Percentiles rank a stretch among this genome's conserved stretches.
Evolutionary conservation across 1,140 invertebrate genomes (phyloP).

Genomic region (Nixonia krombeini): DNA sequence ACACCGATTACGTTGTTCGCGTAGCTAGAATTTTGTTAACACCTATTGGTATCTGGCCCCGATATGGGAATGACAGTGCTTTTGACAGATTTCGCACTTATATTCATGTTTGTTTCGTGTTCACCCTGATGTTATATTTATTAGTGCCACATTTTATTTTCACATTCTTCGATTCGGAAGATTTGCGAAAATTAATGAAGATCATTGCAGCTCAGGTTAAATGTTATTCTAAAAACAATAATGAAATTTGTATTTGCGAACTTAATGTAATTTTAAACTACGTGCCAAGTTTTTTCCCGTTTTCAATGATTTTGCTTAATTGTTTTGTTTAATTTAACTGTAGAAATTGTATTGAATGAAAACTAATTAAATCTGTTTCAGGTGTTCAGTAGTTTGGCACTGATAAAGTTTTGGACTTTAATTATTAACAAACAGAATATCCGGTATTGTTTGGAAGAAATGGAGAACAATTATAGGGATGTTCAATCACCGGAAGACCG

Average conservation of each 20-base stretch:
- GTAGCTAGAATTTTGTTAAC: conserved; percentile 54
- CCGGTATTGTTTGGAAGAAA: conserved; percentile 49
- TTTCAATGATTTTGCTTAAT: too few species aligned
- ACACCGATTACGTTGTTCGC: conserved; percentile 53
- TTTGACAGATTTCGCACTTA: conserved; percentile 28
- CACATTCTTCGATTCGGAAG: conserved; percentile 59
- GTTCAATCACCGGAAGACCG: conserved; percentile 52
- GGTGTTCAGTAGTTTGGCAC: conserved; percentile 59
- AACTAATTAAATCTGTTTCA: too few species aligned
- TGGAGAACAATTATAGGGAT: conserved; percentile 55
- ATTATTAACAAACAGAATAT: conserved; percentile 58
- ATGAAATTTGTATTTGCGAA: neutral
- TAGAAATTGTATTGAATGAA: too few species aligned
- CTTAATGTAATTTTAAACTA: too few species aligned
- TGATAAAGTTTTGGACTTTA: conserved; percentile 63
- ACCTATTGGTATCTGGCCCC: conserved; percentile 62
- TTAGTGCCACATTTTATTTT: conserved; percentile 57
- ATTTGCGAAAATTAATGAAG: conserved; percentile 61
- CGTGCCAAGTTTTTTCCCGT: too few species aligned
- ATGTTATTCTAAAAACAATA: neutral
- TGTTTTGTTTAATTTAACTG: too few species aligned
- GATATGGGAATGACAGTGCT: conserved; percentile 40
- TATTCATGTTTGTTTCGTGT: conserved; percentile 48
- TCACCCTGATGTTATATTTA: conserved; percentile 57
- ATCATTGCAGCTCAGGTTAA: conserved; percentile 54